Evolutionary conservation across 2,113 vertebrate genomes (phyloP).

Genomic region (Dendrocopos noguchii): DNA sequence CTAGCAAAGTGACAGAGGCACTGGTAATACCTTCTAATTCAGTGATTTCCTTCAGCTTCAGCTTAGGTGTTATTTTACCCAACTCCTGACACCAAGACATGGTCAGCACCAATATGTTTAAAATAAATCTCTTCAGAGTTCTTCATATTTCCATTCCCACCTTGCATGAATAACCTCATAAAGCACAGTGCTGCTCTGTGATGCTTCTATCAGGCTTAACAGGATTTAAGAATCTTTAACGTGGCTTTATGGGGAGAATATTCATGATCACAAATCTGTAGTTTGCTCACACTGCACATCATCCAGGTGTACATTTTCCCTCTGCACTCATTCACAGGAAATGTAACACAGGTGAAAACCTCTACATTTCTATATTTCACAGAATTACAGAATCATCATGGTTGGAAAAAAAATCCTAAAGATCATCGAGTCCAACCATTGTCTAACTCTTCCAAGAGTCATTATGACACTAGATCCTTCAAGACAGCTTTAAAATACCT

Average conservation of each 20-base stretch:
- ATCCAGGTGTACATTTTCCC: conserved; percentile 23
- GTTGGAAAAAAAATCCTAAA: too few species aligned
- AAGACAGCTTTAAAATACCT: too few species aligned
- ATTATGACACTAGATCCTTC: too few species aligned
- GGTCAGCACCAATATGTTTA: neutral
- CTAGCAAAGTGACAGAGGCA: neutral
- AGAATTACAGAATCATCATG: too few species aligned
- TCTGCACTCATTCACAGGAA: neutral
- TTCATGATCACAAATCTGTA: conserved; percentile 19
- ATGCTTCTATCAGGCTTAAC: neutral
- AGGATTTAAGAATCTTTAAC: neutral
- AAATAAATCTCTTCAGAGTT: conserved; percentile 1
- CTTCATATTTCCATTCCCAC: neutral
- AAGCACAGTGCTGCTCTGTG: neutral
- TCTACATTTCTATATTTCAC: too few species aligned
- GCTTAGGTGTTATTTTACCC: neutral
- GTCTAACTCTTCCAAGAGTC: too few species aligned
- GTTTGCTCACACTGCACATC: conserved; percentile 30
- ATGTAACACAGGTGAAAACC: conserved; percentile 7
- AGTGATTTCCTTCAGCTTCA: conserved; percentile 11
- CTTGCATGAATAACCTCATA: neutral
- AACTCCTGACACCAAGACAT: neutral
- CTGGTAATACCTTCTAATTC: conserved; percentile 13
- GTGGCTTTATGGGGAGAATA: neutral
- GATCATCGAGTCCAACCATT: too few species aligned